These are phyloP conservation scores for Silvanus unidentatus DNA, from an alignment of 2,888 invertebrate species.

Conservation along the genomic window DNA sequence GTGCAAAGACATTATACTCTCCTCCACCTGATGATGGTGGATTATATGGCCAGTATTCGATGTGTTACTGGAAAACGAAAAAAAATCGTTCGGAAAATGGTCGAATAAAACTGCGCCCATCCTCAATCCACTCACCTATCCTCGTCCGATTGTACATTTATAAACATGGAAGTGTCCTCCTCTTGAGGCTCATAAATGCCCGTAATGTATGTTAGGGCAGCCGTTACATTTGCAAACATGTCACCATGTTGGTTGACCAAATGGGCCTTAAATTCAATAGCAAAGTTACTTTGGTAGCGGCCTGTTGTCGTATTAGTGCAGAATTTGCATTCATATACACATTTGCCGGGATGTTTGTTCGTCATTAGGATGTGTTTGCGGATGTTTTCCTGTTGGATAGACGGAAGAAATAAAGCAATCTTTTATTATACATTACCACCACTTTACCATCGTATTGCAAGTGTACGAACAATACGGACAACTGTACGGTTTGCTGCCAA, in stretches of 20 bases:
- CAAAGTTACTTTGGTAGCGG: conserved; percentile 58
- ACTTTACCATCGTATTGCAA: conserved; percentile 69
- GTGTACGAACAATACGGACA: conserved; percentile 79
- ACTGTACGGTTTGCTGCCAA: conserved; percentile 74
- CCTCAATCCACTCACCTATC: conserved; percentile 14
- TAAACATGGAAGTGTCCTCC: conserved; percentile 27
- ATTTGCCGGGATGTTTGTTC: conserved; percentile 69
- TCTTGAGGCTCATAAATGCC: conserved; percentile 46
- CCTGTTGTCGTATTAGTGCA: conserved; percentile 49
- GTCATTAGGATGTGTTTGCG: conserved; percentile 80
- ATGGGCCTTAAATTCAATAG: conserved; percentile 63
- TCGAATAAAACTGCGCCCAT: background rate
- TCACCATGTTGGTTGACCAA: conserved; percentile 53
- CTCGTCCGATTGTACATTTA: conserved; percentile 10
- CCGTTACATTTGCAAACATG: conserved; percentile 48
- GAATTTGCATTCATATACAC: conserved; percentile 69
- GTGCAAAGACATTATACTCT: conserved; percentile 15
- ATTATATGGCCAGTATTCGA: too few relatives aligned
- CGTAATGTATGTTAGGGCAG: conserved; percentile 50
- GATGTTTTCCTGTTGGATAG: conserved; percentile 67
- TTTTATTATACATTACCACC: background rate
- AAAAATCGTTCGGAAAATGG: too few relatives aligned
- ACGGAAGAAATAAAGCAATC: conserved; percentile 3
- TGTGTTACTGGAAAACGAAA: too few relatives aligned
- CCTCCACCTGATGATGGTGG: conserved; percentile 3